Evolutionary conservation across 2,113 vertebrate genomes (phyloP).

Genomic region (Psittacula cyanocephala): DNA sequence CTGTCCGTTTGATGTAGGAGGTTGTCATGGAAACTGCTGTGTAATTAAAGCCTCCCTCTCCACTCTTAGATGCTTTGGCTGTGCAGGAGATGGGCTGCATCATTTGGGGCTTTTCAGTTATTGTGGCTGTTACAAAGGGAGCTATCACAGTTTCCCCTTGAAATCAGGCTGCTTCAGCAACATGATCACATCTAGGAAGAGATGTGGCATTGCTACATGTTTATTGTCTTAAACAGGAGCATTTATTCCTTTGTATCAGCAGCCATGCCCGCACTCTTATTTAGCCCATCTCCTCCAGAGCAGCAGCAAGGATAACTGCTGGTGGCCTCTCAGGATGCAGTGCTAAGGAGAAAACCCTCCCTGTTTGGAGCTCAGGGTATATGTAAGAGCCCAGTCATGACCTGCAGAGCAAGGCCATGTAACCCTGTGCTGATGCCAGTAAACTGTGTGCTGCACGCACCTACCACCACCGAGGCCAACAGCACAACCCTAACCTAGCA

Average conservation of each 20-base stretch:
- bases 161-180: neutral
- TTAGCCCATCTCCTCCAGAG: neutral
- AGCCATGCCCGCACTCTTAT: neutral
- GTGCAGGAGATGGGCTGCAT: neutral
- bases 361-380: neutral
- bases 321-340: neutral
- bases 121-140: neutral
- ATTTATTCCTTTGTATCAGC: neutral
- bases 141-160: neutral
- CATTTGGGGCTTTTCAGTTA: neutral
- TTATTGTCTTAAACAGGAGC: neutral
- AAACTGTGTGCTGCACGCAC: neutral
- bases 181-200: accelerated
- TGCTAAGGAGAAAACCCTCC: neutral
- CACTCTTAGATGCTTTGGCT: neutral
- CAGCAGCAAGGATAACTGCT: neutral
- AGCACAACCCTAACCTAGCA: neutral
- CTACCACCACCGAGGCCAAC: neutral
- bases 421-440: no score
- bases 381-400: neutral
- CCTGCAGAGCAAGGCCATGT: neutral
- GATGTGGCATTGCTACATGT: neutral
- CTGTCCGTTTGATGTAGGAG: neutral
- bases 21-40: neutral
- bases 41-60: neutral